Evolutionary conservation across 2,113 vertebrate species (phyloP).

Genomic region (Isichthys henryi): DNA sequence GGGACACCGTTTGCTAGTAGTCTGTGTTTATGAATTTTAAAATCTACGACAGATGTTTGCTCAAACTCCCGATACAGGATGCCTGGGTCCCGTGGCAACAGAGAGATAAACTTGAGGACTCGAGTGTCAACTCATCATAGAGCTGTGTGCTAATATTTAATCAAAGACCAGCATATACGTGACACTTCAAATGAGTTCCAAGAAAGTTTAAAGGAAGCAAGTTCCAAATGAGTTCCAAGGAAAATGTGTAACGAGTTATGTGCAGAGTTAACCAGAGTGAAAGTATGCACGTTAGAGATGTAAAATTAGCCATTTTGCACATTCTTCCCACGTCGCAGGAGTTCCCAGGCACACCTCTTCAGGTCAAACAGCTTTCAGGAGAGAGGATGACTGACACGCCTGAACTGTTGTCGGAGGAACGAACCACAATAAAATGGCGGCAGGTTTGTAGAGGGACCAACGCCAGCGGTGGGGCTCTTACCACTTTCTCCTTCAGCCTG

Average conservation of each 20-base stretch:
- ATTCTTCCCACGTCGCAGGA: neutral
- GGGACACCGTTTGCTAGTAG: neutral
- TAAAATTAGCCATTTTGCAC: neutral
- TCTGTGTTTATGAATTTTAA: neutral
- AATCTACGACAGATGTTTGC: neutral
- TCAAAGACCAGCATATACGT: neutral
- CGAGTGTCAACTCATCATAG: neutral
- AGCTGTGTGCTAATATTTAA: neutral
- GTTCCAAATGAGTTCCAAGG: neutral
- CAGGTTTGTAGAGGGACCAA: neutral
- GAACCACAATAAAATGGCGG: neutral
- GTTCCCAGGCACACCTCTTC: neutral
- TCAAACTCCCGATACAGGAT: neutral
- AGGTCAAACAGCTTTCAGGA: neutral
- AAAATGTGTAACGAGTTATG: neutral
- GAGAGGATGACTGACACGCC: neutral
- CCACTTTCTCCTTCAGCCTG: conserved; percentile 81
- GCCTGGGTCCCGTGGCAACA: neutral
- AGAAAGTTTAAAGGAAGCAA: neutral
- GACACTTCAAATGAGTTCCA: neutral
- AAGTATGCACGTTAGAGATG: neutral
- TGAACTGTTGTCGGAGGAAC: neutral
- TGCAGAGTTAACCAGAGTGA: neutral
- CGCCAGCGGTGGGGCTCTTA: conserved; percentile 48
- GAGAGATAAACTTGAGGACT: neutral